Evolutionary conservation across 2,113 vertebrate genomes (phyloP), one percentile per base, ranked within the genome.

Genomic region (Microtus pennsylvanicus): DNA sequence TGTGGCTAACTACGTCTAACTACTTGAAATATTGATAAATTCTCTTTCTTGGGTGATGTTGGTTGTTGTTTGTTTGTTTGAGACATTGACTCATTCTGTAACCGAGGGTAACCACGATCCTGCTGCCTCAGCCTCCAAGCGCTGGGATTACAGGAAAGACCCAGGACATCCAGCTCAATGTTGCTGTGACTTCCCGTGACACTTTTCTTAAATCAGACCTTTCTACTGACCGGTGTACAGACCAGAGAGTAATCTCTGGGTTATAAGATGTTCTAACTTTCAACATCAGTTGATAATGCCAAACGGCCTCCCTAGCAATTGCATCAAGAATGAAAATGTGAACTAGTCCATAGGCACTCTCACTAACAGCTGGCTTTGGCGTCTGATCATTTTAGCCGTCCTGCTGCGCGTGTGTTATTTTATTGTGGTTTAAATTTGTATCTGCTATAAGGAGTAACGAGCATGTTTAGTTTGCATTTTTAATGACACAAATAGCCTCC

Each of bases 391-490:
- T 87, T 91, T 77, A 87, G 30, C 33, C 38, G 45, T 74, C 91
- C 45, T 83, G 9, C 16, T 61, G 52, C 19, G 0, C 61, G 7
- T 67, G 13, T 55, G 24, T 78, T 61, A 87, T 74, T 89, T 90
- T 78, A 87, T 67, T 88, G 28, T 38, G 55, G 9, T 47, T 78
- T 95, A 78, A 35, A 75, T 90, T 92, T 80, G 75, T 87, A 74
- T 85, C 90, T 72, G 16, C 38, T 92, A 69, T 92, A 69, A 92
- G 78, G 69, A 87, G 45, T 69, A 95, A 69, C 74, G 22, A 1
- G 19, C 12, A n/a, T 83, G 7, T 82, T 90, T 94, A n/a, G 88
- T 55, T 24, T 50, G 35, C 81, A 61, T 63, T 89, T 63, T 89
- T 88, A 30, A 67, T 13, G 9, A 30, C 38, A 90, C 45, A 26